Percentiles rank a stretch among this genome's conserved stretches.
These are phyloP conservation scores for Macrophya alboannulata DNA, from an alignment of 2,888 invertebrate species.

Conservation along the genomic window DNA sequence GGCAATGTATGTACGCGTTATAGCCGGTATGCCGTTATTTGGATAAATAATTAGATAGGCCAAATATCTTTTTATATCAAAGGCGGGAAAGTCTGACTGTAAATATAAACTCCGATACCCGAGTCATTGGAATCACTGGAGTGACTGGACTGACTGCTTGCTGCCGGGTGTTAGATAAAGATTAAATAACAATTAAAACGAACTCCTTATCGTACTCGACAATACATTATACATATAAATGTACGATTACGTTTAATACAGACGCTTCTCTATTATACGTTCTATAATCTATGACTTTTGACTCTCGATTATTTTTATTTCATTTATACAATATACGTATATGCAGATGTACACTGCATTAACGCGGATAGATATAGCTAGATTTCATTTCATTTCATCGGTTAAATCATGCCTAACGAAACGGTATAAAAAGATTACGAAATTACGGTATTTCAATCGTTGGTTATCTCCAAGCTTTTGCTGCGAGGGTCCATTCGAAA, in stretches of 20 bases:
- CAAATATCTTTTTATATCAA: constrained; percentile 18
- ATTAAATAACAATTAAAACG: constrained; percentile 29
- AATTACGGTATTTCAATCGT: neutral
- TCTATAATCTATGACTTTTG: constrained; percentile 3
- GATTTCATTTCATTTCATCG: neutral
- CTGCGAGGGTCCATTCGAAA: neutral
- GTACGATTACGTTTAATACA: neutral
- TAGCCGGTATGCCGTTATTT: constrained; percentile 23
- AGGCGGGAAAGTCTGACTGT: constrained; percentile 16
- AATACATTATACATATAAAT: neutral
- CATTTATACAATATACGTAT: neutral
- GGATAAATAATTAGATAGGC: constrained; percentile 47
- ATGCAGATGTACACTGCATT: neutral
- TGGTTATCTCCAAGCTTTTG: neutral
- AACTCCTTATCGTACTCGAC: neutral
- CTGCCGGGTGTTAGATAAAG: neutral
- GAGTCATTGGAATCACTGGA: constrained; percentile 16
- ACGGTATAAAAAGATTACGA: neutral
- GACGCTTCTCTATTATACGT: neutral
- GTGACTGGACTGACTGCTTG: neutral
- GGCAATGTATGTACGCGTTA: neutral
- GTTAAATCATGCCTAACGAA: neutral
- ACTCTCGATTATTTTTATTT: neutral
- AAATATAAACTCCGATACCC: constrained; percentile 2
- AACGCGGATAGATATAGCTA: neutral